phyloP scores from a whole-genome alignment of 2,888 invertebrate genomes.

The Hyles lineata region DNA sequence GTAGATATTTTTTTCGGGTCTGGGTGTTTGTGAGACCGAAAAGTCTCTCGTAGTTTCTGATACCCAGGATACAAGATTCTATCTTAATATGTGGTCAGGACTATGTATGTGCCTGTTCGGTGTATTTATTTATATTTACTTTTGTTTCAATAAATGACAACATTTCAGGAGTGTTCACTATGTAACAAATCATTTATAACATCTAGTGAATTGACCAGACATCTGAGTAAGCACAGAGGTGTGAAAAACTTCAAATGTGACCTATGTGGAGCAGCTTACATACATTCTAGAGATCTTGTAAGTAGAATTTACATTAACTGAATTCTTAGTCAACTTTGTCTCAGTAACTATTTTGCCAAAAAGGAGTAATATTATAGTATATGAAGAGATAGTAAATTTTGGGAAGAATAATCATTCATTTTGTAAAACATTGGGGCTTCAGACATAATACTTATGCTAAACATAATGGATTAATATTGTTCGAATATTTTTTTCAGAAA shows the following conservation, averaged over 20 bases:
- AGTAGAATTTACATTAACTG: constrained; percentile 42
- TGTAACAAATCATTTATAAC: constrained; percentile 86
- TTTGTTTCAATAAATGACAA: not conserved
- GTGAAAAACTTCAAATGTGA: constrained; percentile 86
- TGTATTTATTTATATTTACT: too few relatives aligned
- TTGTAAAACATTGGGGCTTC: not conserved
- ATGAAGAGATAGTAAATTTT: too few relatives aligned
- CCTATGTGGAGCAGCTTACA: constrained; percentile 82
- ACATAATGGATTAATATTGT: not conserved
- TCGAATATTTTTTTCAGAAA: constrained; percentile 60
- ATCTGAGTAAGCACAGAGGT: constrained; percentile 85
- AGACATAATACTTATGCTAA: not conserved
- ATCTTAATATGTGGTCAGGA: too few relatives aligned
- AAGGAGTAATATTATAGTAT: too few relatives aligned
- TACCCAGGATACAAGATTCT: too few relatives aligned
- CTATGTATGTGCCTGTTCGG: too few relatives aligned
- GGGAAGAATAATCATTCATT: too few relatives aligned
- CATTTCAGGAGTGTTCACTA: constrained; percentile 77
- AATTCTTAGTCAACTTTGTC: too few relatives aligned
- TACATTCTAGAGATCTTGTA: constrained; percentile 84
- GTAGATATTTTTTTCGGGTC: too few relatives aligned
- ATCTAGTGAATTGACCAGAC: constrained; percentile 85
- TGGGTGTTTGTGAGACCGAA: too few relatives aligned
- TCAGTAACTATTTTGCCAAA: too few relatives aligned
- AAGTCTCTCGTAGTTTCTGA: too few relatives aligned